A percentile compares a stretch with the other conserved stretches of the same genome.
Evolutionary conservation across 2,797 vertebrate genomes (phyloP).

Genomic region (Falco naumanni): DNA sequence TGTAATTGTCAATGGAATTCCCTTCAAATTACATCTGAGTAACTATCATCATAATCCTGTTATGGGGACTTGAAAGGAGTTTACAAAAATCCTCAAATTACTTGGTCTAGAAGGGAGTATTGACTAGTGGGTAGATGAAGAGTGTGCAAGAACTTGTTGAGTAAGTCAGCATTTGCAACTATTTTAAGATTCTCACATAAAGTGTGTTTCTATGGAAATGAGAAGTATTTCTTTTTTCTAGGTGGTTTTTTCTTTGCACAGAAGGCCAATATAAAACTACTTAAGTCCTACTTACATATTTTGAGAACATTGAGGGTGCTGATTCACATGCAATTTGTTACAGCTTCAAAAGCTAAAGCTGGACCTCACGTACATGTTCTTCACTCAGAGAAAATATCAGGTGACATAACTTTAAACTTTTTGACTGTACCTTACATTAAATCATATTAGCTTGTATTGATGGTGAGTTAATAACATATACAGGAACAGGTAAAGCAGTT

Average conservation of each 20-base stretch:
- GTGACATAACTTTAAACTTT: background rate
- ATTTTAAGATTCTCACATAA: background rate
- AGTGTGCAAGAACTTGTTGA: background rate
- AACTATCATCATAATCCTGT: background rate
- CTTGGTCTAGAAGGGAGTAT: background rate
- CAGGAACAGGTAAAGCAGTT: background rate
- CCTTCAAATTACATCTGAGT: background rate
- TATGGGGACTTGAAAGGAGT: background rate
- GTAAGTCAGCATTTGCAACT: background rate
- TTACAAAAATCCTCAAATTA: background rate
- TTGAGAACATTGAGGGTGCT: background rate
- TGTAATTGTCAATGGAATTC: background rate
- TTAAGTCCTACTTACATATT: background rate
- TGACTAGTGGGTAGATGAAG: background rate
- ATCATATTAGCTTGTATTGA: background rate
- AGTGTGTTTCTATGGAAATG: background rate
- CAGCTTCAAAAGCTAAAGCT: background rate
- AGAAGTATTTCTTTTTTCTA: background rate
- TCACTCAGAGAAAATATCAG: background rate
- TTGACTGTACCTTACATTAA: background rate
- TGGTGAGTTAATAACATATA: background rate
- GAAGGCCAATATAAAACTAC: background rate
- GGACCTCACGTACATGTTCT: background rate
- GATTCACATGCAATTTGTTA: background rate
- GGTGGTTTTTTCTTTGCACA: background rate